phyloP scores from a whole-genome alignment of 2,797 vertebrate species.

The Xenentodon cancila region DNA sequence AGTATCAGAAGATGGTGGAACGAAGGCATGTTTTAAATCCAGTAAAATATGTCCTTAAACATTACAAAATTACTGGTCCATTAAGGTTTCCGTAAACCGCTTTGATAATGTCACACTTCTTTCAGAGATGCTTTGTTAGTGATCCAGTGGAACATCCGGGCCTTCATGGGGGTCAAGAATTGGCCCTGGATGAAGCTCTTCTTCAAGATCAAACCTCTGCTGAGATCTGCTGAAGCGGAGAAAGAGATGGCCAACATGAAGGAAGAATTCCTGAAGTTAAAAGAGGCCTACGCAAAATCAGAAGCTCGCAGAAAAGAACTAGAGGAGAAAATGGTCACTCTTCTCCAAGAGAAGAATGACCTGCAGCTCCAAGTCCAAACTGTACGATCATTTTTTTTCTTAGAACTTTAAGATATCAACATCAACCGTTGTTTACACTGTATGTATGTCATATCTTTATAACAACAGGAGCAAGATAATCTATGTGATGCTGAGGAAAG shows the following conservation, averaged over 20 bases:
- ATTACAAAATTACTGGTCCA: no score
- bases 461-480: slow-evolving; percentile 91
- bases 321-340: slow-evolving; percentile 83
- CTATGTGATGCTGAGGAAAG: slow-evolving; percentile 87
- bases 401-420: no score
- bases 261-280: slow-evolving; percentile 80
- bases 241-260: slow-evolving; percentile 89
- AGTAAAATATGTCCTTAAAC: no score
- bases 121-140: slow-evolving; percentile 83
- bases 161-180: slow-evolving; percentile 94
- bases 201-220: slow-evolving; percentile 92
- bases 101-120: no score
- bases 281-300: slow-evolving; percentile 82
- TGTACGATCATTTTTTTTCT: no score
- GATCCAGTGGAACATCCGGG: slow-evolving; percentile 90
- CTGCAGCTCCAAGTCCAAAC: slow-evolving; percentile 82
- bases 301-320: slow-evolving; percentile 82
- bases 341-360: slow-evolving; percentile 85
- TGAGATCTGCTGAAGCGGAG: slow-evolving; percentile 89
- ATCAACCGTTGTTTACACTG: no score
- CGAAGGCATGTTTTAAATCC: no score
- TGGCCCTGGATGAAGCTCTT: slow-evolving; percentile 95
- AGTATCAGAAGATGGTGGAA: slow-evolving; percentile 87
- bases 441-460: no score
- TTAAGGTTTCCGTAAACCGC: no score